phyloP scores from a whole-genome alignment of 37 sponge, comb jelly and placozoan genomes.

The Tethya wilhelma region DNA sequence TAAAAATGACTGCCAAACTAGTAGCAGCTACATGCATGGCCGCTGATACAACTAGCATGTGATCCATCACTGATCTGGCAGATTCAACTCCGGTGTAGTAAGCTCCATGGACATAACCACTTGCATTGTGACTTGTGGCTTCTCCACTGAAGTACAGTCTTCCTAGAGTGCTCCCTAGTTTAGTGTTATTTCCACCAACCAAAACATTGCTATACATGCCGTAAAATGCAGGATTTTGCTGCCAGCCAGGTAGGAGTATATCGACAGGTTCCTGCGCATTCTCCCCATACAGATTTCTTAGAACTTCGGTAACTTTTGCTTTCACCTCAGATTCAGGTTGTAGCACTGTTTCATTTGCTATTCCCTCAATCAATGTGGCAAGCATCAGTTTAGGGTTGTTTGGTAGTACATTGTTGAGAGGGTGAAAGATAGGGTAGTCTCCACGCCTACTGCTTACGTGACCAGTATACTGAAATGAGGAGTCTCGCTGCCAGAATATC shows the following conservation, averaged over 20 bases:
- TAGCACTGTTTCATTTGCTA: slow-evolving; percentile 32
- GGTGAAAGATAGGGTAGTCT: slow-evolving; percentile 25
- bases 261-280: slow-evolving; percentile 12
- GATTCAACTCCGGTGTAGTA: slow-evolving; percentile 58
- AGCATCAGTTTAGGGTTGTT: slow-evolving; percentile 14
- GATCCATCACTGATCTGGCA: no score
- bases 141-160: slow-evolving; percentile 76
- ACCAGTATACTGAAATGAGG: background rate
- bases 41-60: no score
- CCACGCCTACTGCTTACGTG: slow-evolving; percentile 17
- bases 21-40: no score
- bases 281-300: slow-evolving; percentile 49
- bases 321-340: slow-evolving; percentile 9
- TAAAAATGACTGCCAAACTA: no score
- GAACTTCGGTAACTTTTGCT: slow-evolving; percentile 53
- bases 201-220: slow-evolving; percentile 54
- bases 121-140: slow-evolving; percentile 18
- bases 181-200: background rate
- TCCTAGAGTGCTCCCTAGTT: slow-evolving; percentile 11
- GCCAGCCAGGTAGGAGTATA: slow-evolving; percentile 56
- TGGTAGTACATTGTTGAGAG: slow-evolving; percentile 7
- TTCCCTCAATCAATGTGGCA: slow-evolving; percentile 39
- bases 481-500: slow-evolving; percentile 8
- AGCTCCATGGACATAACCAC: slow-evolving; percentile 71
- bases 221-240: slow-evolving; percentile 43